Evolutionary conservation across 2,113 vertebrate genomes (phyloP).

Genomic region (Channa argus): DNA sequence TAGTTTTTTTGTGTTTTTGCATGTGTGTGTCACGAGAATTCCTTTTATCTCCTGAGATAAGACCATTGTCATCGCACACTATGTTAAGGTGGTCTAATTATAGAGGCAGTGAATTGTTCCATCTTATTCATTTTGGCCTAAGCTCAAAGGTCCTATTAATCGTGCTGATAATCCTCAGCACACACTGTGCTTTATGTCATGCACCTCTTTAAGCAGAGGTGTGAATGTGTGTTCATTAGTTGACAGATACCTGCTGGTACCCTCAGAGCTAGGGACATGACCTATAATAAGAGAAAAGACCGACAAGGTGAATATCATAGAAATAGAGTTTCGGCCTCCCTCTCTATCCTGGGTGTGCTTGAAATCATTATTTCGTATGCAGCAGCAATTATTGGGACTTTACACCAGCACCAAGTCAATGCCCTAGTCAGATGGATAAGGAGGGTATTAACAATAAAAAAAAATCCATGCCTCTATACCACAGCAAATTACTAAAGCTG

Average conservation of each 20-base stretch:
- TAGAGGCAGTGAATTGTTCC: constrained; percentile 22
- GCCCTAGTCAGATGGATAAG: constrained; percentile 10
- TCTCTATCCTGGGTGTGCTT: background rate
- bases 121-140: background rate
- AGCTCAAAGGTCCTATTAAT: constrained; percentile 43
- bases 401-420: constrained; percentile 5
- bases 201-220: constrained; percentile 26
- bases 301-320: constrained; percentile 32
- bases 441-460: background rate
- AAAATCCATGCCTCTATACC: background rate
- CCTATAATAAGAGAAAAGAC: constrained; percentile 66
- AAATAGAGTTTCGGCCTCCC: constrained; percentile 7
- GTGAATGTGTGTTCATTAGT: constrained; percentile 49
- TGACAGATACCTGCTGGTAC: constrained; percentile 42
- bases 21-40: background rate
- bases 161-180: constrained; percentile 53
- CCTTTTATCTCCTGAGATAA: background rate
- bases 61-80: background rate
- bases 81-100: constrained; percentile 18
- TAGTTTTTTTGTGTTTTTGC: background rate
- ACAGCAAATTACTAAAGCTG: background rate
- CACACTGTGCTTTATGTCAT: background rate
- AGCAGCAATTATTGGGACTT: constrained; percentile 18
- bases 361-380: constrained; percentile 29
- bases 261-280: constrained; percentile 25